Conservation (phyloP, 2,113 vertebrate species). For the Camelus dromedarius region DNA sequence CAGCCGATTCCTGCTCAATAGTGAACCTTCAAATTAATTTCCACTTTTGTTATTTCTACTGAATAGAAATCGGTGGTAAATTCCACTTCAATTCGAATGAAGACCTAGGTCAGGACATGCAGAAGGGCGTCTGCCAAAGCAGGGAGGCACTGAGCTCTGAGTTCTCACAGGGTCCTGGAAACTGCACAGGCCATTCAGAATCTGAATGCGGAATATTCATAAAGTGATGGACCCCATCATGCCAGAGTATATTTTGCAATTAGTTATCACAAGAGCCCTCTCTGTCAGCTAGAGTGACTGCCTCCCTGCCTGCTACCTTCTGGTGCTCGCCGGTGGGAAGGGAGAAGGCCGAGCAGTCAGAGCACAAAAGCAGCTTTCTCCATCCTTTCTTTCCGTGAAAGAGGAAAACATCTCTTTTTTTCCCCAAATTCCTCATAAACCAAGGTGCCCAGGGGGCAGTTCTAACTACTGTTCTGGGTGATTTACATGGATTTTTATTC, state of each 20-base stretch:
- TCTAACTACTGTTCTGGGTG: slow-evolving; percentile 75
- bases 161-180: not conserved
- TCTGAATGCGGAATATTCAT: not conserved
- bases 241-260: not conserved
- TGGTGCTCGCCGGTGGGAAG: not conserved
- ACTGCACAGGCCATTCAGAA: not conserved
- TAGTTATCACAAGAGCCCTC: slow-evolving; percentile 54
- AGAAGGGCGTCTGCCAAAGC: not conserved
- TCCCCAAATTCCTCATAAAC: slow-evolving; percentile 67
- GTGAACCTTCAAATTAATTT: slow-evolving; percentile 51
- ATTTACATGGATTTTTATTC: slow-evolving; percentile 82
- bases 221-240: not conserved
- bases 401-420: not conserved
- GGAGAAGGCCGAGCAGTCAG: not conserved
- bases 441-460: slow-evolving; percentile 63
- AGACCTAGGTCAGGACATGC: not conserved
- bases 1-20: slow-evolving; percentile 23
- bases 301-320: not conserved
- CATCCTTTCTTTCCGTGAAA: slow-evolving; percentile 50
- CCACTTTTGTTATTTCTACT: slow-evolving; percentile 47
- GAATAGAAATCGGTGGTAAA: slow-evolving; percentile 34
- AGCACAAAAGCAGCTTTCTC: slow-evolving; percentile 60
- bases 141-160: not conserved
- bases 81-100: slow-evolving; percentile 31
- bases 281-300: not conserved